Conservation (phyloP, 2,113 vertebrate species). For the Leuciscus idus region DNA sequence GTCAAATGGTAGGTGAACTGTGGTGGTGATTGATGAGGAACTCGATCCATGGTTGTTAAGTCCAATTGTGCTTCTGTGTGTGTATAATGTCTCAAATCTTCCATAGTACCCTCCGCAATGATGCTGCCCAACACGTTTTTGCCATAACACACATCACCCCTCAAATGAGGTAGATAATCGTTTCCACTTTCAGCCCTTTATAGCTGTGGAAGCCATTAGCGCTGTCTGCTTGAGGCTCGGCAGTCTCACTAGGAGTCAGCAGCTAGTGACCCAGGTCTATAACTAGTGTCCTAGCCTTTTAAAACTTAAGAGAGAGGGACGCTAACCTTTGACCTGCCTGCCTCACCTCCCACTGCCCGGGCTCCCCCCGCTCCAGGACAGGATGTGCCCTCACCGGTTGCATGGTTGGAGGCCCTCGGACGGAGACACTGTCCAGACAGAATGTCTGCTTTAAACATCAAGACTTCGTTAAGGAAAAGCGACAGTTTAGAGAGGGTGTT, state of each 20-base stretch:
- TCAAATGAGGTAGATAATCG: slow-evolving; percentile 66
- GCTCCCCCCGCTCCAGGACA: slow-evolving; percentile 65
- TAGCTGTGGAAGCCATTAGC: slow-evolving; percentile 74
- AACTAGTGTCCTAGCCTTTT: slow-evolving; percentile 69
- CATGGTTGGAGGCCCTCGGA: slow-evolving; percentile 71
- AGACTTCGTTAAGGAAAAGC: slow-evolving; percentile 28
- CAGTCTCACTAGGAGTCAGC: slow-evolving; percentile 66
- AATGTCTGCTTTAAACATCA: slow-evolving; percentile 60
- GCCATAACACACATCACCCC: slow-evolving; percentile 51
- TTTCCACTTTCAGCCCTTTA: slow-evolving; percentile 75
- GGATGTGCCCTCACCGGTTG: slow-evolving; percentile 72
- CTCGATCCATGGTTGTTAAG: slow-evolving; percentile 39
- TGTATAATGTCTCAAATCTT: slow-evolving; percentile 24
- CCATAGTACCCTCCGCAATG: neutral
- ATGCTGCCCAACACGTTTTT: slow-evolving; percentile 34
- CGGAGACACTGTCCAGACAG: slow-evolving; percentile 77
- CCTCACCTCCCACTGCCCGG: slow-evolving; percentile 68
- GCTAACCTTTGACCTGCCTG: slow-evolving; percentile 70
- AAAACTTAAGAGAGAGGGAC: slow-evolving; percentile 75
- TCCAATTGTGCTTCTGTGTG: slow-evolving; percentile 22
- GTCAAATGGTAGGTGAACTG: slow-evolving; percentile 65
- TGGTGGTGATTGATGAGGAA: slow-evolving; percentile 65
- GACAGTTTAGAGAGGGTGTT: slow-evolving; percentile 45
- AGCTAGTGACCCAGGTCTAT: slow-evolving; percentile 65
- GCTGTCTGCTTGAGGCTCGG: slow-evolving; percentile 63